Base-by-base conservation (phyloP, 2,888 invertebrate species). In the Torymus auratus region DNA sequence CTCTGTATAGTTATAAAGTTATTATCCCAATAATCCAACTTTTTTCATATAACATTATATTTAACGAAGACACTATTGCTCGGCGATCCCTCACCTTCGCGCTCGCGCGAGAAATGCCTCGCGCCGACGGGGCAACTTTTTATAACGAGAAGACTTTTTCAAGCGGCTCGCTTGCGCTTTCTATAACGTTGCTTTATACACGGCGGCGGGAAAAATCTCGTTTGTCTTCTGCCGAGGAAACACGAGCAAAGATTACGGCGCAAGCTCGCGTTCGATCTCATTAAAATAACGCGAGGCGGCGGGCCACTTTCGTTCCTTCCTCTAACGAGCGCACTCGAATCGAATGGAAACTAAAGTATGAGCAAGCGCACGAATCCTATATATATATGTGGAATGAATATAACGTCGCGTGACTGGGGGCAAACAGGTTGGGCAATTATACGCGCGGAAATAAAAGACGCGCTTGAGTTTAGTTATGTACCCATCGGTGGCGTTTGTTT, bases 131-230 rank as follows among this genome's bases (percentile, higher is more conserved):
- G 41, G 7, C 14, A 76, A 82, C 76, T 82, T 82, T 82, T 76
- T 62, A 71, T 82, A 82, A 74, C 70, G 74, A 78, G 81, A 58
- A 75, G 67, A 79, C 71, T 82, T 82, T 82, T 82, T 68, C 50
- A 14, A 67, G 74, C 65, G 55, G 70, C 41, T 41, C 41, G 1
- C 41, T 5, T 7, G 41, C 41, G 14, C 65, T 78, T 62, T 69
- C 68, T 20, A 77, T 68, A 28, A 56, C 56, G 71, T 52, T 52
- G 64, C 52, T 74, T 58, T 41, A 41, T 41, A 41, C 41, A 52
- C 58, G 56, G 62, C n/a, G 17, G 23, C 12, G 11, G 13, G 41
- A 65, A 61, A 68, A 58, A 74, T 64, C 69, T 69, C 58, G 15
- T 52, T 74, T 68, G 73, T 78, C 61, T 73, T 73, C 50, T 62